Percentiles rank a stretch among this genome's conserved stretches.
These are phyloP conservation scores for Aphodius sticticus DNA, from an alignment of 2,888 invertebrate genomes.

Conservation along the genomic window DNA sequence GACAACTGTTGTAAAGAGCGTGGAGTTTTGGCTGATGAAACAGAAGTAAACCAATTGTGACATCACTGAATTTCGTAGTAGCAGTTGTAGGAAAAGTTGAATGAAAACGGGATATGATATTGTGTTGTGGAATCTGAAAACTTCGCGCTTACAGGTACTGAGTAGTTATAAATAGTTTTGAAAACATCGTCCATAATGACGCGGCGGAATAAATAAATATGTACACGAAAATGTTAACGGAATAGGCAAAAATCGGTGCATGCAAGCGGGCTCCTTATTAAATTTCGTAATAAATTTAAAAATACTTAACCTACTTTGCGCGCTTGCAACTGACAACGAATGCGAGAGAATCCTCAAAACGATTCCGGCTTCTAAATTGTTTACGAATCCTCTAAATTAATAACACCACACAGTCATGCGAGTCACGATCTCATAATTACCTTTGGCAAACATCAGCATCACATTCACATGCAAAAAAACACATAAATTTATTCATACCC, in stretches of 20 bases:
- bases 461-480: slow-evolving; percentile 20
- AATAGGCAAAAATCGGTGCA: neutral
- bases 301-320: slow-evolving; percentile 21
- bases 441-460: slow-evolving; percentile 9
- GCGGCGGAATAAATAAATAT: neutral
- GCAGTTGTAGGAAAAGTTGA: neutral
- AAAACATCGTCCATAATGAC: neutral
- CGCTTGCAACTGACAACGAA: neutral
- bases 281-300: slow-evolving; percentile 22
- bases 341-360: neutral
- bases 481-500: neutral
- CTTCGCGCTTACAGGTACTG: neutral
- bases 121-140: neutral
- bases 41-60: neutral
- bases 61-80: neutral
- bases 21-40: neutral
- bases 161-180: neutral
- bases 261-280: neutral
- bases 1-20: neutral
- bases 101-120: neutral
- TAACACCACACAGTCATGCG: slow-evolving; percentile 10
- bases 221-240: neutral
- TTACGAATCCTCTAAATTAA: neutral
- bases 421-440: slow-evolving; percentile 20
- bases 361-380: neutral